A percentile compares a stretch with the other conserved stretches of the same genome.
phyloP scores from a whole-genome alignment of 2,113 vertebrate species.

The Thamnaconus septentrionalis region DNA sequence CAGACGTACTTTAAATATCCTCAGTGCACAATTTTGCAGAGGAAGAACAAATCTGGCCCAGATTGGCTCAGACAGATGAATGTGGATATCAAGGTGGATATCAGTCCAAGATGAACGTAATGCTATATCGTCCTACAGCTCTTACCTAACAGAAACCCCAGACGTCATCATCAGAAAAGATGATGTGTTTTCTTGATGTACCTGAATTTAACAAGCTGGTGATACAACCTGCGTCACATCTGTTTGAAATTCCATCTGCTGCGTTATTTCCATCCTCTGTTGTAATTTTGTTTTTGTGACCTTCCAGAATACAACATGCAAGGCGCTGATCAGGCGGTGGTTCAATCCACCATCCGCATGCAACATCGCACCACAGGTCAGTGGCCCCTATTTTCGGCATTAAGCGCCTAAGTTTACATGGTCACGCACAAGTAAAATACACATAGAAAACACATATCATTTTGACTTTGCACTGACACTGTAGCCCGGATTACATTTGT shows the following conservation, averaged over 20 bases:
- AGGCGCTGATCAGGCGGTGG: constrained; percentile 10
- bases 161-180: no score
- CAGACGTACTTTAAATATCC: no score
- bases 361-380: constrained; percentile 20
- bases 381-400: constrained; percentile 1
- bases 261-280: not conserved
- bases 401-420: constrained; percentile 9
- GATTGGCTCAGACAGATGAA: no score
- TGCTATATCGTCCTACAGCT: no score
- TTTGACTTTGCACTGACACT: not conserved
- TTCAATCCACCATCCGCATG: constrained; percentile 24
- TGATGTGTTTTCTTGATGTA: not conserved
- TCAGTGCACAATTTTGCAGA: no score
- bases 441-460: not conserved
- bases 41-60: no score
- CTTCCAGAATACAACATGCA: not conserved
- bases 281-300: not conserved
- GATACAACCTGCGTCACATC: not conserved
- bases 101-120: no score
- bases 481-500: no score
- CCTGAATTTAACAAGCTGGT: not conserved
- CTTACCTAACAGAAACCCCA: no score
- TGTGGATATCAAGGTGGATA: no score
- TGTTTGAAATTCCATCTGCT: constrained; percentile 4
- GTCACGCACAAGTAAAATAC: constrained; percentile 18